phyloP scores from a whole-genome alignment of 2,888 invertebrate genomes.

The Sturmia bella region DNA sequence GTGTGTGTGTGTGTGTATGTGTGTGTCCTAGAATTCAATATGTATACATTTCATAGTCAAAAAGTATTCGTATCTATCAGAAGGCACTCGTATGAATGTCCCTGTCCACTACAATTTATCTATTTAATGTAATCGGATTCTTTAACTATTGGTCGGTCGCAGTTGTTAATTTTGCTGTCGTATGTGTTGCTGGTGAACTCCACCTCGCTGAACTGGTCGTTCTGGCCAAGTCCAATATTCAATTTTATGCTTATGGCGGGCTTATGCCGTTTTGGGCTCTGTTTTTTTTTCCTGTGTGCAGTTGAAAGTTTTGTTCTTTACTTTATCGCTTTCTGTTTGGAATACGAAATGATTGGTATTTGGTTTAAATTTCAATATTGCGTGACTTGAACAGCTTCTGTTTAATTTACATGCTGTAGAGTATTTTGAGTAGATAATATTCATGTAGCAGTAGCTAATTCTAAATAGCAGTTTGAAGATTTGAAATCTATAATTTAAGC shows the following conservation, averaged over 20 bases:
- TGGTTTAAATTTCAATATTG: constrained; percentile 68
- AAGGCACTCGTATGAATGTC: constrained; percentile 13
- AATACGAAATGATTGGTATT: constrained; percentile 66
- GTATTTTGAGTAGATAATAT: constrained; percentile 58
- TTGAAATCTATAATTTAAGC: constrained; percentile 52
- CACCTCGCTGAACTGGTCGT: constrained; percentile 55
- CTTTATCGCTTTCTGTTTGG: constrained; percentile 28
- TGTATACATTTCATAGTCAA: constrained; percentile 43
- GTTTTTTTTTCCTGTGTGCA: constrained; percentile 4
- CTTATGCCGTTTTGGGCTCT: constrained; percentile 29
- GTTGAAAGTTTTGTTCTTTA: constrained; percentile 23
- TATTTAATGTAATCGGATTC: constrained; percentile 69
- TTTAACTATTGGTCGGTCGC: constrained; percentile 61
- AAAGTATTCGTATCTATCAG: constrained; percentile 31
- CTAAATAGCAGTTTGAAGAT: constrained; percentile 30
- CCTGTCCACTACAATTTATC: constrained; percentile 61
- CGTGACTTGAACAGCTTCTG: constrained; percentile 71
- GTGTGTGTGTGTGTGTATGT: constrained; percentile 2
- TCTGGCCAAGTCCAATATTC: constrained; percentile 34
- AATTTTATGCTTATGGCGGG: constrained; percentile 20
- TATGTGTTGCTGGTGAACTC: constrained; percentile 58
- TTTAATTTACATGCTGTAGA: constrained; percentile 66
- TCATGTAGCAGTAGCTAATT: constrained; percentile 64
- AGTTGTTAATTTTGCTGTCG: constrained; percentile 36
- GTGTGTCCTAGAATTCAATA: constrained; percentile 27